Base-by-base conservation (phyloP, 2,888 invertebrate species). In the Orgyia antiqua region DNA sequence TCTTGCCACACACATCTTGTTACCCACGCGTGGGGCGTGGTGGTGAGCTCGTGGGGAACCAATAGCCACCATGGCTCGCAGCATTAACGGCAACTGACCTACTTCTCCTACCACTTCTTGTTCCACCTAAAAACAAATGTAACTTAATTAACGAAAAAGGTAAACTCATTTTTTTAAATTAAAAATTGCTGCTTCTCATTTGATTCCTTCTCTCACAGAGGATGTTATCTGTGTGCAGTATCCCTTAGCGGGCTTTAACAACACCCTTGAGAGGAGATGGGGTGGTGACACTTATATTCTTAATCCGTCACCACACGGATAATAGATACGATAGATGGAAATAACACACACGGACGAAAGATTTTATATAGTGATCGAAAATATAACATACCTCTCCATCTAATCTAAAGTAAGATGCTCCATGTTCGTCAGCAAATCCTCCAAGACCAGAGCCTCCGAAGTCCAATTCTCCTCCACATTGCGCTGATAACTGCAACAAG, bases 31-130 rank as follows among this genome's bases (percentile, higher is more conserved):
- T 1, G 83, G 76, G 18, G 64, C 57, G 49, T 74, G 80, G 35
- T 72, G 78, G 10, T 75, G 77, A 0, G 79, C 69, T 0, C 78
- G 58, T 1, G 82, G 78, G 44, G 78, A 78, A 0, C 80, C 87
- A 1, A 92, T 89, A 26, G 91, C 92, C 6, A 94, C 94, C 91
- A 94, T 94, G 1, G 94, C 93, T n/a, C 94, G 89, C 23, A 94
- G 76, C 58, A 94, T 93, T 24, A 93, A 89, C 0, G 94, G 94
- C 13, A 94, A 76, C 58, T 94, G 92, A 0, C 92, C 92, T 11
- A 93, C 92, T 56, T 89, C 82, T 64, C 92, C 84, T 0, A 86
- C 83, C 0, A 86, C 84, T 55, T 84, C 84, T 53, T 82, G 80
- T 58, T 84, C 84, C 39, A 84, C 78, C 84, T 86, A 46, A 20